phyloP scores from a whole-genome alignment of 2,888 invertebrate genomes.

The Diadromus collaris region DNA sequence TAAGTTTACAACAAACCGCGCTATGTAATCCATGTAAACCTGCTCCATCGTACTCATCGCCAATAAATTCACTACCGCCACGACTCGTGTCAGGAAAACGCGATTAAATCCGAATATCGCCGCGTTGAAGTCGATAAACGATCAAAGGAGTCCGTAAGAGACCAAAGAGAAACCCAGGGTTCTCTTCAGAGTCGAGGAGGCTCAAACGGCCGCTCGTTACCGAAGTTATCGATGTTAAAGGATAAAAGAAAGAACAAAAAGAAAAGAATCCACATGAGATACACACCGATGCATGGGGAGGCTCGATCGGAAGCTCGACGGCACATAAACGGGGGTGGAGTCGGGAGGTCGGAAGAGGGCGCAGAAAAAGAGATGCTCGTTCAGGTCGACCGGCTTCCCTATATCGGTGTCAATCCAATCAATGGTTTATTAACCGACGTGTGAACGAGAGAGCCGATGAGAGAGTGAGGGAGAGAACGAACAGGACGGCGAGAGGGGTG shows the following conservation, averaged over 20 bases:
- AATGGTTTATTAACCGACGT: conserved; percentile 78
- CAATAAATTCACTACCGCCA: conserved; percentile 7
- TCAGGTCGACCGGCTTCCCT: conserved; percentile 71
- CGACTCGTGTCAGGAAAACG: not conserved
- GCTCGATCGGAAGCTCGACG: conserved; percentile 43
- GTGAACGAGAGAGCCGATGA: conserved; percentile 69
- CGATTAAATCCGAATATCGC: conserved; percentile 28
- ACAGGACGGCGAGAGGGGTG: conserved; percentile 58
- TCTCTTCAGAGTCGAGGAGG: conserved; percentile 35
- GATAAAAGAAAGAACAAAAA: conserved; percentile 15
- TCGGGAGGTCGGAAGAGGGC: conserved; percentile 21
- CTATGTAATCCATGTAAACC: no score
- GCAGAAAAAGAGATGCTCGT: conserved; percentile 68
- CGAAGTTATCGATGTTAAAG: conserved; percentile 53
- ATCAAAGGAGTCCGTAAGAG: conserved; percentile 42
- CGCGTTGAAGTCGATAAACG: conserved; percentile 7
- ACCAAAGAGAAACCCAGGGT: conserved; percentile 15
- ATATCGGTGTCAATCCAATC: conserved; percentile 79
- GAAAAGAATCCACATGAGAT: conserved; percentile 37
- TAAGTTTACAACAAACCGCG: no score
- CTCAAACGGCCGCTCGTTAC: conserved; percentile 47
- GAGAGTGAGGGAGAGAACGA: conserved; percentile 29
- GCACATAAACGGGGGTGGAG: conserved; percentile 36
- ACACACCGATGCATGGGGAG: conserved; percentile 8
- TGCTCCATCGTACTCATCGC: not conserved